A percentile compares a stretch with the other conserved stretches of the same genome.
Evolutionary conservation across 2,888 invertebrate genomes (phyloP).

Genomic region (Caenorhabditis japonica): DNA sequence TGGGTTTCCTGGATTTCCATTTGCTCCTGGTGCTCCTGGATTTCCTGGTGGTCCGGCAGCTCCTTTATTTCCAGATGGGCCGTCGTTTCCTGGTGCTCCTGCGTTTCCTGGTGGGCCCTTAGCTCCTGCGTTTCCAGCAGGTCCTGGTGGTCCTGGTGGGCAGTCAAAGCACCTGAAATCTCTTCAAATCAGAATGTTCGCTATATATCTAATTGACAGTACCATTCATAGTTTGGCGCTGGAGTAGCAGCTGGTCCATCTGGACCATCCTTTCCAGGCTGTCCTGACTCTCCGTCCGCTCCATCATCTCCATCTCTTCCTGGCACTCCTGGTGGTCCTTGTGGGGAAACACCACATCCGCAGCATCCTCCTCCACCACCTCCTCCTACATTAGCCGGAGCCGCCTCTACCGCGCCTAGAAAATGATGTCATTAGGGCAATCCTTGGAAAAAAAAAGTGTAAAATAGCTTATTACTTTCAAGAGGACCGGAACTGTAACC

Average conservation of each 20-base stretch:
- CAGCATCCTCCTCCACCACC: constrained; percentile 63
- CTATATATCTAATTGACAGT: neutral
- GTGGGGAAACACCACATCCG: constrained; percentile 65
- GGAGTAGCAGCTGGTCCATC: constrained; percentile 65
- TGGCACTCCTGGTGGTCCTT: constrained; percentile 69
- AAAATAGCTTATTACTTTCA: constrained; percentile 40
- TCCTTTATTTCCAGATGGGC: constrained; percentile 59
- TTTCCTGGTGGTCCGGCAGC: constrained; percentile 56
- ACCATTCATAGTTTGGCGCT: constrained; percentile 62
- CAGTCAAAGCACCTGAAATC: constrained; percentile 65
- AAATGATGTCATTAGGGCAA: constrained; percentile 13
- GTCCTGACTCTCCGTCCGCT: constrained; percentile 68
- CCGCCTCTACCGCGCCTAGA: constrained; percentile 52
- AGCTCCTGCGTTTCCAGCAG: constrained; percentile 66
- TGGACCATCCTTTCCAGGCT: constrained; percentile 66
- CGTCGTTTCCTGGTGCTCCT: constrained; percentile 60
- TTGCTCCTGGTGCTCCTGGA: constrained; percentile 52
- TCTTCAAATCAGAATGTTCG: neutral
- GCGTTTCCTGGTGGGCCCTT: constrained; percentile 59
- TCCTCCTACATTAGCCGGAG: constrained; percentile 38
- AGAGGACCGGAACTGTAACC: constrained; percentile 51
- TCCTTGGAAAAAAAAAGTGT: constrained; percentile 19
- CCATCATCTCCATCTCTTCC: constrained; percentile 71
- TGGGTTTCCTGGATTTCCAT: constrained; percentile 55
- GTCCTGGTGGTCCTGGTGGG: constrained; percentile 68